Conservation (phyloP, 2,797 vertebrate genomes). For the Gambelia wislizenii region DNA sequence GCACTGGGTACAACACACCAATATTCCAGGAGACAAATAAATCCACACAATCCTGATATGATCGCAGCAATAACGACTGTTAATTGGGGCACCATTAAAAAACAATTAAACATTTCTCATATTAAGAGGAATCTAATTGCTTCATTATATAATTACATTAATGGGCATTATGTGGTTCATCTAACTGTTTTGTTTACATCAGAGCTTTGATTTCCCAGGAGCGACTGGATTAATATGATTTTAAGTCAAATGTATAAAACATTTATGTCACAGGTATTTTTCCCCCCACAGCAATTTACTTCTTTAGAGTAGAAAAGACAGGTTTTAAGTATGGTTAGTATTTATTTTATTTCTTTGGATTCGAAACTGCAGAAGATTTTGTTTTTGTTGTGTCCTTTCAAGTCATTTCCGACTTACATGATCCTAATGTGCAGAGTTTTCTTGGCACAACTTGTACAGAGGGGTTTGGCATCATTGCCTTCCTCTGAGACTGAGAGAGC, state of each 20-base stretch:
- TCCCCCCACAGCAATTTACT: too few relatives aligned
- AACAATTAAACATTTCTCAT: constrained; percentile 15
- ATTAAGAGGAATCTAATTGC: background rate
- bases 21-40: background rate
- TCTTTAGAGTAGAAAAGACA: too few relatives aligned
- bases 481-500: too few relatives aligned
- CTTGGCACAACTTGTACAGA: too few relatives aligned
- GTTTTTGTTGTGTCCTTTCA: too few relatives aligned
- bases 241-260: too few relatives aligned
- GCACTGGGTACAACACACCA: background rate
- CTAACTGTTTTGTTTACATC: background rate
- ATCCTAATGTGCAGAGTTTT: too few relatives aligned
- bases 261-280: too few relatives aligned
- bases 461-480: too few relatives aligned
- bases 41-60: background rate
- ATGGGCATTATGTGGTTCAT: background rate
- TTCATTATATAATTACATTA: background rate
- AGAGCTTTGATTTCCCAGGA: background rate
- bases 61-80: constrained; percentile 33
- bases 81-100: constrained; percentile 47
- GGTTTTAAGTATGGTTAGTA: background rate
- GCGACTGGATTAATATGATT: background rate
- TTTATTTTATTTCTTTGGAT: too few relatives aligned
- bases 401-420: too few relatives aligned
- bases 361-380: too few relatives aligned